These are phyloP conservation scores for Teinopalpus imperialis DNA, from an alignment of 2,888 invertebrate genomes.

Conservation along the genomic window DNA sequence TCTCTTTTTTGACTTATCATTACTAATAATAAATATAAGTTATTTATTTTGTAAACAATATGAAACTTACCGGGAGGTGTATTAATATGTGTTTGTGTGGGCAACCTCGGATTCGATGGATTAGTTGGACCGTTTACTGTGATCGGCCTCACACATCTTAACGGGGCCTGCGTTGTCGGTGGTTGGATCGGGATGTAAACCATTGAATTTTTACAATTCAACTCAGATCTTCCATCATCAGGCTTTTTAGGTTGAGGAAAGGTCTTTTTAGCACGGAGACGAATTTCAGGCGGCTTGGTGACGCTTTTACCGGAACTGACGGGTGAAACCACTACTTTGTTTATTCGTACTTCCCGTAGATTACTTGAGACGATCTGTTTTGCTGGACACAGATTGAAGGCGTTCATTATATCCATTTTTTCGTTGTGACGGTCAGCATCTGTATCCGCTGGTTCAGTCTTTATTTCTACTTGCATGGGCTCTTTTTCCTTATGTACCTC, in stretches of 20 bases:
- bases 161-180: constrained; percentile 61
- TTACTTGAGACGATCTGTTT: constrained; percentile 38
- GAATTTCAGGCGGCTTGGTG: constrained; percentile 43
- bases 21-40: no score
- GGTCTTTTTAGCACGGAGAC: constrained; percentile 61
- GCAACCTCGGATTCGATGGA: constrained; percentile 16
- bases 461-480: constrained; percentile 59
- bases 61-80: constrained; percentile 1
- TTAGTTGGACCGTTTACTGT: constrained; percentile 29
- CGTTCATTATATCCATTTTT: constrained; percentile 65
- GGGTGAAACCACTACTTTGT: constrained; percentile 54
- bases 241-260: constrained; percentile 65
- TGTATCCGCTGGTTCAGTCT: constrained; percentile 65
- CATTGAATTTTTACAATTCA: constrained; percentile 73
- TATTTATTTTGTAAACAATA: no score
- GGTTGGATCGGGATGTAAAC: constrained; percentile 76
- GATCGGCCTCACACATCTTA: constrained; percentile 36
- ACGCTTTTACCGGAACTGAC: constrained; percentile 36
- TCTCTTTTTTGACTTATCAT: no score
- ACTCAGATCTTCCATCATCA: constrained; percentile 59
- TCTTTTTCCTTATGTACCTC: constrained; percentile 28
- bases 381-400: constrained; percentile 62
- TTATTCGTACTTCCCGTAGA: constrained; percentile 64
- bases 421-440: constrained; percentile 63
- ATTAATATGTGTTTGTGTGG: constrained; percentile 17